Base-by-base conservation (phyloP, 1,140 invertebrate species). In the Pemphigus obesinymphae region DNA sequence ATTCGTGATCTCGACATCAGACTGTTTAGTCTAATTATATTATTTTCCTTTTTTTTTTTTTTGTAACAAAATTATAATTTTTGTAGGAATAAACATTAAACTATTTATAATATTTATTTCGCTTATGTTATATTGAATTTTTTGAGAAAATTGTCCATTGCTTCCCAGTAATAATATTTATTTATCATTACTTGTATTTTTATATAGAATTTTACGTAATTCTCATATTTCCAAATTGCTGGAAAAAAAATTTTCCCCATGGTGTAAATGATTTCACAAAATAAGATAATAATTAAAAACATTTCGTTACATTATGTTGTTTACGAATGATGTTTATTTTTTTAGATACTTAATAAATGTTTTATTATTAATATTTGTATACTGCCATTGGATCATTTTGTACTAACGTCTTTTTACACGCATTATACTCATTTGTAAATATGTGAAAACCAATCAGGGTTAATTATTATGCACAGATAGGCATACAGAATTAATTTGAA, bases 21-120 rank as follows among this genome's bases (percentile, higher is more conserved):
- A 80, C 76, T 80, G 76, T 80, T 37, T 80, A 80, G 76, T 80
- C 76, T 80, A 80, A 80, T 63, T 63, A 45, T 70, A 70, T 45
- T 45, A 40, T 68, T 45, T 61, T 61, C 17, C 17, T 15, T 29
- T 43, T 63, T 63, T 61, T 45, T 40, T 43, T 61, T 43, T 80
- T 31, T 61, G 37, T 63, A 80, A 61, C 13, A 80, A 34, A 53
- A 34, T 34, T n/a, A 45, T 23, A 70, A 63, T 3, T 20, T 70
- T 43, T 45, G 23, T 70, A 70, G 34, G 23, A 23, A 6, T 45
- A 26, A 68, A 40, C 66, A 68, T 63, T 34, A 31, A 70, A 45
- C 15, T 70, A 70, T 70, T 10, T 70, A 70, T n/a, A 23, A 43
- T 45, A 45, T 43, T 73, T 73, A 29, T 73, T 73, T 50, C n/a